These are phyloP conservation scores for Triplophysa tibetana DNA, from an alignment of 2,113 vertebrate species.

Conservation along the genomic window DNA sequence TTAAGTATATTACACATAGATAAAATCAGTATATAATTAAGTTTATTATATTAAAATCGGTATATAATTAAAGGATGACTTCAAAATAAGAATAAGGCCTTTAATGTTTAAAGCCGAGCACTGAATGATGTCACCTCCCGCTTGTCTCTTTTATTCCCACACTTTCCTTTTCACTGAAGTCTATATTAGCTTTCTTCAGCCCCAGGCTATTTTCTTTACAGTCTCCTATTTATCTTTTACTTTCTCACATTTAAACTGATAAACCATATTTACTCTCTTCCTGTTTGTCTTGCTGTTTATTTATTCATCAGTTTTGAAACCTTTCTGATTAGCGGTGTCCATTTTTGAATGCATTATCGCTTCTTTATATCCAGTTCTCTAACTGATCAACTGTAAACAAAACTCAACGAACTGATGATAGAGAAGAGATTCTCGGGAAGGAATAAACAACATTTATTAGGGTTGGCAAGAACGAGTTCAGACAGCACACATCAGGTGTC, in stretches of 20 bases:
- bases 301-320: conserved; percentile 2
- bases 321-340: not conserved
- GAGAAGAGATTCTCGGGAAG: too few species aligned
- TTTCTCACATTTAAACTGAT: not conserved
- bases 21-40: too few species aligned
- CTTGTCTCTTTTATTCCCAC: too few species aligned
- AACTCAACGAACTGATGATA: not conserved
- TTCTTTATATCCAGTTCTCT: not conserved
- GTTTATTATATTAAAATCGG: too few species aligned
- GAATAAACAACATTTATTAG: not conserved
- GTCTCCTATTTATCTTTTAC: not conserved
- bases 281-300: not conserved
- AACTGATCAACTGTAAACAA: not conserved
- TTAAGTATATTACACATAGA: too few species aligned
- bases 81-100: too few species aligned
- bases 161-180: not conserved
- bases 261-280: not conserved
- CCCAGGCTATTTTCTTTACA: not conserved
- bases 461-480: not conserved
- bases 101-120: too few species aligned
- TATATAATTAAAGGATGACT: too few species aligned
- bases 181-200: not conserved
- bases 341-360: not conserved
- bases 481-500: not conserved
- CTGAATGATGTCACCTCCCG: too few species aligned